These are phyloP conservation scores for Epinotia brunnichana DNA, from an alignment of 2,888 invertebrate species.

Conservation along the genomic window DNA sequence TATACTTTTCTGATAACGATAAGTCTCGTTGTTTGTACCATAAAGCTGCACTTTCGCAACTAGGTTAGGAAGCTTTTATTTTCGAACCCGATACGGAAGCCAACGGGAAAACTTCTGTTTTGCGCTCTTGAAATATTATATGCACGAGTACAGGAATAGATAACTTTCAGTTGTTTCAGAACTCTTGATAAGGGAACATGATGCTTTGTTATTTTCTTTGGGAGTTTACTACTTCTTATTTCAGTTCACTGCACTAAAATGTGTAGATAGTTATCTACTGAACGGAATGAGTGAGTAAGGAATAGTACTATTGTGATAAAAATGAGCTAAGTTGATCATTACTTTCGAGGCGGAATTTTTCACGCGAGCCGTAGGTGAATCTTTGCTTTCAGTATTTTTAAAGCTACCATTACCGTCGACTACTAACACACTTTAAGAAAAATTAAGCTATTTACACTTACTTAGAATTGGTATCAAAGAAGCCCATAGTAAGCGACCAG, in stretches of 20 bases:
- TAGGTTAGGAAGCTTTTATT: constrained; percentile 13
- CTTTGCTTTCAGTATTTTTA: too few relatives aligned
- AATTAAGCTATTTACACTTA: too few relatives aligned
- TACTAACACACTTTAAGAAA: too few relatives aligned
- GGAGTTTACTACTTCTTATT: background rate
- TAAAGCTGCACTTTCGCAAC: constrained; percentile 3
- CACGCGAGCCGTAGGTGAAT: too few relatives aligned
- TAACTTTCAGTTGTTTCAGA: constrained; percentile 32
- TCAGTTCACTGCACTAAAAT: background rate
- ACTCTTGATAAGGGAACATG: constrained; percentile 25
- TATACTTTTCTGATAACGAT: background rate
- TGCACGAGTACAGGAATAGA: constrained; percentile 17
- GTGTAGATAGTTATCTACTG: background rate
- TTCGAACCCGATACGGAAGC: constrained; percentile 36
- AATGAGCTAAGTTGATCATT: too few relatives aligned
- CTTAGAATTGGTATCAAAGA: too few relatives aligned
- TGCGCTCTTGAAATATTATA: constrained; percentile 34
- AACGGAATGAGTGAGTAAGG: too few relatives aligned
- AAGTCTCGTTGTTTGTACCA: background rate
- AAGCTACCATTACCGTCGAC: too few relatives aligned
- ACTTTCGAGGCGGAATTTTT: too few relatives aligned
- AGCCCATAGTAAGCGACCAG: too few relatives aligned
- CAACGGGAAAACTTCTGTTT: constrained; percentile 21
- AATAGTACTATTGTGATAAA: too few relatives aligned
- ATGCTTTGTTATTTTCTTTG: constrained; percentile 5